Conservation (phyloP, 1,140 invertebrate species). For the Bradynema listronoti region DNA sequence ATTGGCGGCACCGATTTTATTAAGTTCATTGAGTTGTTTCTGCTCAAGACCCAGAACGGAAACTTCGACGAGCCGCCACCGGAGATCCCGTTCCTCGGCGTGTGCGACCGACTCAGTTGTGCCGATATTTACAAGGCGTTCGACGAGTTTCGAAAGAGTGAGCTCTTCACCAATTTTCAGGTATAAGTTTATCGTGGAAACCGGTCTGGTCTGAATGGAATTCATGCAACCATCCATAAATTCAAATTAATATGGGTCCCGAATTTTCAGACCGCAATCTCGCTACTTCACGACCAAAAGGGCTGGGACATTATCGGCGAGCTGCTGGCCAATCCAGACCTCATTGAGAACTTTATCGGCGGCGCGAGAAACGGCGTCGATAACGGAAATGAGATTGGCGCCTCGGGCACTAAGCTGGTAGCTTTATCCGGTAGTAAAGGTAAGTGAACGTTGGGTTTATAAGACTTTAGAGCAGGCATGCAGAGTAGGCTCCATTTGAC, state of each 20-base stretch:
- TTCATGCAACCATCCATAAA: neutral
- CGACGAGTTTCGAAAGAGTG: slow-evolving; percentile 51
- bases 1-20: slow-evolving; percentile 46
- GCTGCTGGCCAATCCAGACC: slow-evolving; percentile 49
- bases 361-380: slow-evolving; percentile 17
- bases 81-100: slow-evolving; percentile 55
- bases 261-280: slow-evolving; percentile 48
- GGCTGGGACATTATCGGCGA: slow-evolving; percentile 55
- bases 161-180: slow-evolving; percentile 56
- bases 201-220: neutral
- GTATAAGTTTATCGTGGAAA: slow-evolving; percentile 16
- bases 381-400: slow-evolving; percentile 5
- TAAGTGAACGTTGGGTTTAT: slow-evolving; percentile 5
- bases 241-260: neutral
- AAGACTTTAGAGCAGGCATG: slow-evolving; percentile 19
- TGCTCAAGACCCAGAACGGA: slow-evolving; percentile 42
- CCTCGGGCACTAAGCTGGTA: neutral
- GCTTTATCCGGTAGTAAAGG: neutral
- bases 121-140: slow-evolving; percentile 57
- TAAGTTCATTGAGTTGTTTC: slow-evolving; percentile 47
- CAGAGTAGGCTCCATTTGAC: slow-evolving; percentile 20
- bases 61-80: slow-evolving; percentile 54
- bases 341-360: slow-evolving; percentile 52
- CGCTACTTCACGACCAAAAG: slow-evolving; percentile 53
- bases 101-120: slow-evolving; percentile 52